Percentiles rank a stretch among this genome's conserved stretches.
These are phyloP conservation scores for Drosophila micromelanica DNA, from an alignment of 1,140 invertebrate genomes.

Conservation along the genomic window DNA sequence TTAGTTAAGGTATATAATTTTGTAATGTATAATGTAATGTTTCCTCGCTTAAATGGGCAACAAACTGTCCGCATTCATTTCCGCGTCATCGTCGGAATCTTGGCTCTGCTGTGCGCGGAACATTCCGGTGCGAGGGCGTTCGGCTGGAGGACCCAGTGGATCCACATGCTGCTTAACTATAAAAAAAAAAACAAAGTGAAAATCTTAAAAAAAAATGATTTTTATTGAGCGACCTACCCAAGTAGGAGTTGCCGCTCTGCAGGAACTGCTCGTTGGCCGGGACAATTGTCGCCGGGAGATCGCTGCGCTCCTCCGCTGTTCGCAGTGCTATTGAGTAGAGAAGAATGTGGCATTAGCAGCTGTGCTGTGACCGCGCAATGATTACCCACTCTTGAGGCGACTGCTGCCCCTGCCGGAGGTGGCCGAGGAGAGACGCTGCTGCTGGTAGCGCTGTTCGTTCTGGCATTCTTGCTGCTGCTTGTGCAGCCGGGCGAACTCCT, in stretches of 20 bases:
- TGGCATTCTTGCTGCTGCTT: slow-evolving; percentile 71
- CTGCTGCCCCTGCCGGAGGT: slow-evolving; percentile 77
- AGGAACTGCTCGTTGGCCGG: slow-evolving; percentile 37
- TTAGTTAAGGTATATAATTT: neutral
- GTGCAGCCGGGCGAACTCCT: slow-evolving; percentile 93
- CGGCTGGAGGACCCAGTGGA: slow-evolving; percentile 90
- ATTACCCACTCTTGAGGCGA: slow-evolving; percentile 75
- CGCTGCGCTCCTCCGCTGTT: slow-evolving; percentile 54
- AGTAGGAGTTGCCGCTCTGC: slow-evolving; percentile 28
- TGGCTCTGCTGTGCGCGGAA: slow-evolving; percentile 87
- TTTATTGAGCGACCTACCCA: slow-evolving; percentile 12
- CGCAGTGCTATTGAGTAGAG: slow-evolving; percentile 26
- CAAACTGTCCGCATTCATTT: slow-evolving; percentile 92
- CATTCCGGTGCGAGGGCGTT: slow-evolving; percentile 90
- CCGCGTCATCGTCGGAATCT: slow-evolving; percentile 91
- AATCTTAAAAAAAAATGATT: neutral
- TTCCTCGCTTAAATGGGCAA: slow-evolving; percentile 86
- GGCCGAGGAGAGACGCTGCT: slow-evolving; percentile 86
- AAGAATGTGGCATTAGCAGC: neutral
- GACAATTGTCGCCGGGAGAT: slow-evolving; percentile 28
- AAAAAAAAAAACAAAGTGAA: neutral
- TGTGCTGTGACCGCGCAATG: too few species aligned
- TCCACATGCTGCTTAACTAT: slow-evolving; percentile 87
- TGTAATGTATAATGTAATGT: neutral
- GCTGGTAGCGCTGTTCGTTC: slow-evolving; percentile 89